phyloP scores from a whole-genome alignment of 1,140 invertebrate genomes.

The Tetranychus cinnabarinus region DNA sequence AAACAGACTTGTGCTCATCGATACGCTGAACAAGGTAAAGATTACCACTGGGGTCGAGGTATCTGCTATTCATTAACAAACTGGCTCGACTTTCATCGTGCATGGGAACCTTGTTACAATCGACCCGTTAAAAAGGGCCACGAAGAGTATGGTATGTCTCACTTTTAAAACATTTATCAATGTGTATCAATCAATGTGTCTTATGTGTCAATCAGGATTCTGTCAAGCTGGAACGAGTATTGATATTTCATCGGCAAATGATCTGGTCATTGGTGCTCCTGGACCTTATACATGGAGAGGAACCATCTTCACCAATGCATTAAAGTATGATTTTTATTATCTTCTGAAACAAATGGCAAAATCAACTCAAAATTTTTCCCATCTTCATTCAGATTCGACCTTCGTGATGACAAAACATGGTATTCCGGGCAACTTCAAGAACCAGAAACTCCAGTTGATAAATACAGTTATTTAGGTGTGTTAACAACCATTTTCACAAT shows the following conservation, averaged over 20 bases:
- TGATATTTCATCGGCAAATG: constrained; percentile 33
- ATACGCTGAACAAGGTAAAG: constrained; percentile 38
- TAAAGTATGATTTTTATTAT: constrained; percentile 16
- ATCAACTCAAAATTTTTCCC: background rate
- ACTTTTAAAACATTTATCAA: background rate
- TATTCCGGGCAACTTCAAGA: constrained; percentile 40
- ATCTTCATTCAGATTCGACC: constrained; percentile 9
- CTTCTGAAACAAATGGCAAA: no score
- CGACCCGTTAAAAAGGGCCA: constrained; percentile 17
- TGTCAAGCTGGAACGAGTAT: constrained; percentile 80
- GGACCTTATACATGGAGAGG: constrained; percentile 69
- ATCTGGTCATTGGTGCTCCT: constrained; percentile 55
- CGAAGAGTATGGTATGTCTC: constrained; percentile 31
- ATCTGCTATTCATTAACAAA: constrained; percentile 62
- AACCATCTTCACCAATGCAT: constrained; percentile 50
- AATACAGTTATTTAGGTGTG: constrained; percentile 64
- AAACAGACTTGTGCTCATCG: constrained; percentile 70
- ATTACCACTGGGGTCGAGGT: constrained; percentile 58
- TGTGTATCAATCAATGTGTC: background rate
- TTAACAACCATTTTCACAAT: no score
- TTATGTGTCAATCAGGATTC: constrained; percentile 29
- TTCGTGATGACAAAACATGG: constrained; percentile 46
- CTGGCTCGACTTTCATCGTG: constrained; percentile 39
- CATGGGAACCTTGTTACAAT: constrained; percentile 43
- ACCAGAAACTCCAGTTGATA: constrained; percentile 44